A percentile compares a stretch with the other conserved stretches of the same genome.
Conservation (phyloP, 2,113 vertebrate genomes). For the Trogon surrucura region DNA sequence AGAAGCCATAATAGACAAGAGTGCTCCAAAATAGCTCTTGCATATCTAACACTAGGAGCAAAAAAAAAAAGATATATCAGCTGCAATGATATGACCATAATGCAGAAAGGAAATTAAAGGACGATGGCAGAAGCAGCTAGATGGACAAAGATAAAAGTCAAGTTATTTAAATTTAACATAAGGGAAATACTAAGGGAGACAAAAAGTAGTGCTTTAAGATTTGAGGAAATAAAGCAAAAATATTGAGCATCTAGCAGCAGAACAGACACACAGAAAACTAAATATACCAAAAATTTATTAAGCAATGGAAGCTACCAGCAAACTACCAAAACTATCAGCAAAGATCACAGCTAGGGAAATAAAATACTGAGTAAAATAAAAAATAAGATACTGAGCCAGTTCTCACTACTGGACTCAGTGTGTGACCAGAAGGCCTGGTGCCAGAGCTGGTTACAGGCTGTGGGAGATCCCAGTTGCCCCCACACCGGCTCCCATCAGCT, state of each 20-base stretch:
- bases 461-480: neutral
- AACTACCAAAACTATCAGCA: neutral
- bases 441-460: neutral
- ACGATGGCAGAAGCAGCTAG: constrained; percentile 29
- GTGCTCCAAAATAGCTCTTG: neutral
- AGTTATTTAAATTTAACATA: constrained; percentile 63
- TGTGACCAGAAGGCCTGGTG: neutral
- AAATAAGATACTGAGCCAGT: neutral
- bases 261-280: constrained; percentile 6
- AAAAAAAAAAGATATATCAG: neutral
- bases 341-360: neutral
- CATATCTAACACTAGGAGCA: neutral
- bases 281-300: constrained; percentile 5
- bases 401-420: too few species aligned
- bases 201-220: constrained; percentile 28
- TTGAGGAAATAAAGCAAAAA: constrained; percentile 56
- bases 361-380: neutral
- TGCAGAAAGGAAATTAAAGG: constrained; percentile 40
- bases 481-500: neutral
- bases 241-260: constrained; percentile 33
- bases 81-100: neutral
- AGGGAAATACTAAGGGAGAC: constrained; percentile 55
- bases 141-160: constrained; percentile 61
- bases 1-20: neutral
- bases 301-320: neutral